Evolutionary conservation across 2,888 invertebrate genomes (phyloP).

Genomic region (Isotomurus palustris): DNA sequence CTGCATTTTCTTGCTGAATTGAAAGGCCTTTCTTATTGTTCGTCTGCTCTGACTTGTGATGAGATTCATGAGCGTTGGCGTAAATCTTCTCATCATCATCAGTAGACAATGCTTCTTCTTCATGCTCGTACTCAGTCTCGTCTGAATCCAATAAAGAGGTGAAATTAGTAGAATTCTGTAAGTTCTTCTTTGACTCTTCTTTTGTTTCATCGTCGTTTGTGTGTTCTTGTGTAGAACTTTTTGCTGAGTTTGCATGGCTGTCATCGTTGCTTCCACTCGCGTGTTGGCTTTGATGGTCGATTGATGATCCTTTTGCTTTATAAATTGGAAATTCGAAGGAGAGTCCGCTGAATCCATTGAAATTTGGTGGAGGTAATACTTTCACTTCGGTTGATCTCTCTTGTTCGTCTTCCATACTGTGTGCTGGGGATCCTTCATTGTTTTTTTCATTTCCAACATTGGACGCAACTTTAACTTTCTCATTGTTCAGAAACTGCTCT

Average conservation of each 20-base stretch:
- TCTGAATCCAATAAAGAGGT: constrained; percentile 7
- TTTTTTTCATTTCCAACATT: too few species aligned
- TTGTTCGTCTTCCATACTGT: not conserved
- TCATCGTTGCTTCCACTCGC: not conserved
- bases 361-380: constrained; percentile 36
- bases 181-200: constrained; percentile 10
- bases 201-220: not conserved
- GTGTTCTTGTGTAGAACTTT: not conserved
- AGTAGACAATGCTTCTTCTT: not conserved
- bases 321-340: constrained; percentile 39
- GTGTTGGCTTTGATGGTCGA: not conserved
- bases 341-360: constrained; percentile 25
- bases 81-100: not conserved
- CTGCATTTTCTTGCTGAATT: too few species aligned
- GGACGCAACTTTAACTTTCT: not conserved
- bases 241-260: not conserved
- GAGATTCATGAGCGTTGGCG: constrained; percentile 8
- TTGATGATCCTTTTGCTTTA: not conserved
- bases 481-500: not conserved
- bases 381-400: constrained; percentile 35
- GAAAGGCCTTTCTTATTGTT: too few species aligned
- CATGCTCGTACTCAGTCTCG: not conserved
- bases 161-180: constrained; percentile 9
- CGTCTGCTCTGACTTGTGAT: too few species aligned
- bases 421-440: not conserved